These are phyloP conservation scores for Hippocampus zosterae DNA, from an alignment of 2,113 vertebrate genomes.

Conservation along the genomic window DNA sequence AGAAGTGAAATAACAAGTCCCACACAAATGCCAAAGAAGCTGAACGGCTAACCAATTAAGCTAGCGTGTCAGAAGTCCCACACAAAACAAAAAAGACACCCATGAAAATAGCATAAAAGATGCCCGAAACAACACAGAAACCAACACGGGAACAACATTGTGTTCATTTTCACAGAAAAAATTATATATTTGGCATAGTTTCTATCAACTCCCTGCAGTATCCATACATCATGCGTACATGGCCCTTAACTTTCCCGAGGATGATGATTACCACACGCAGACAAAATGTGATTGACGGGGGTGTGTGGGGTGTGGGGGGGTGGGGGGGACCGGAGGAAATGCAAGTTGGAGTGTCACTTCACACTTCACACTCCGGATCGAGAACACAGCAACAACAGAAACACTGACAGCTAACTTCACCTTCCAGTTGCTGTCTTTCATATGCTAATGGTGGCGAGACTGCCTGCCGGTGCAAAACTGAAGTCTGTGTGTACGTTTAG, in stretches of 20 bases:
- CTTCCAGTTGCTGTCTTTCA: constrained; percentile 67
- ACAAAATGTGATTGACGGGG: constrained; percentile 16
- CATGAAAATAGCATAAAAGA: too few relatives aligned
- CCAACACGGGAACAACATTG: not conserved
- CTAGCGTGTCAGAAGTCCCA: too few relatives aligned
- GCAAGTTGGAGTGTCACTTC: constrained; percentile 9
- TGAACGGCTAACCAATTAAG: too few relatives aligned
- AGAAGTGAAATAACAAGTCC: not conserved
- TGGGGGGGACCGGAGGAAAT: constrained; percentile 23
- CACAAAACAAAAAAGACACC: too few relatives aligned
- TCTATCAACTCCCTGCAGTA: not conserved
- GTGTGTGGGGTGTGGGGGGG: not conserved
- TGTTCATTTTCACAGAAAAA: not conserved
- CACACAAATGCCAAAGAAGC: not conserved
- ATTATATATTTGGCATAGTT: not conserved
- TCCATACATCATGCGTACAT: not conserved
- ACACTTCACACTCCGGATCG: constrained; percentile 38
- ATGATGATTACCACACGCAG: constrained; percentile 6
- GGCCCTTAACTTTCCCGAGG: not conserved
- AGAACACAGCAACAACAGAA: constrained; percentile 45
- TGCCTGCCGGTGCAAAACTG: constrained; percentile 46
- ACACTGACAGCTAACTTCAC: constrained; percentile 42
- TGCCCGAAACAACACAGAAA: not conserved
- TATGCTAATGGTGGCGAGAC: constrained; percentile 67
- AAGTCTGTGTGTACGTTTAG: not conserved